Base-by-base conservation (phyloP, 2,888 invertebrate species). In the Troides oblongomaculatus region DNA sequence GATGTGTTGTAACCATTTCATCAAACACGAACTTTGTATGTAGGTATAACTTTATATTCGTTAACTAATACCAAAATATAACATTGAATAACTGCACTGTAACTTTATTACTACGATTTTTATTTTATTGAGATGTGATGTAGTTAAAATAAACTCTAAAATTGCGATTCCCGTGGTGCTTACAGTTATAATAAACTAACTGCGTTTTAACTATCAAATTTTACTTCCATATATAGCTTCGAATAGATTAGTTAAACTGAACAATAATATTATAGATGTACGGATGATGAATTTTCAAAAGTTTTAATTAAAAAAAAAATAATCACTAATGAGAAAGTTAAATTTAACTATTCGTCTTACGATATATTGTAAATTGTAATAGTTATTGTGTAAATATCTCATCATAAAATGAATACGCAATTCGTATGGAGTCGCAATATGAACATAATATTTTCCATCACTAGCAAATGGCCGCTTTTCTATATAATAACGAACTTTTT, bases 151-250 rank as follows among this genome's bases (percentile, higher is more conserved):
- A 12, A 50, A 18, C 14, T 58, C 23, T 23, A n/a, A 70, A 74
- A 71, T 74, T 74, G 74, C 76, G 73, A 78, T 80, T 83, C 83
- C 76, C 82, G 81, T 86, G 88, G 87, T 88, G 88, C 88, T 88
- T 88, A 79, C 78, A 80, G 83, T 74, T 80, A 79, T 83, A 82
- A 81, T 79, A 81, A 76, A 80, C 75, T 63, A 73, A 81, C 79
- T 78, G 81, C 84, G 77, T 78, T 74, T 78, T 74, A 63, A 76
- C 63, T 62, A 72, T 73, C 23, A n/a, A 58, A n/a, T 12, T 6
- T 23, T n/a, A 23, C 23, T 58, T 58, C n/a, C 57, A 12, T 23
- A 12, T 58, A 14, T 25, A 23, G 57, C 57, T 58, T 58, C 23
- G 10, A 58, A 2, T 58, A 58, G 57, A 58, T 58, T 25, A 6